Percentiles rank a stretch among this genome's conserved stretches.
Evolutionary conservation across 2,113 vertebrate species (phyloP).

Genomic region (Puffinus mauretanicus): DNA sequence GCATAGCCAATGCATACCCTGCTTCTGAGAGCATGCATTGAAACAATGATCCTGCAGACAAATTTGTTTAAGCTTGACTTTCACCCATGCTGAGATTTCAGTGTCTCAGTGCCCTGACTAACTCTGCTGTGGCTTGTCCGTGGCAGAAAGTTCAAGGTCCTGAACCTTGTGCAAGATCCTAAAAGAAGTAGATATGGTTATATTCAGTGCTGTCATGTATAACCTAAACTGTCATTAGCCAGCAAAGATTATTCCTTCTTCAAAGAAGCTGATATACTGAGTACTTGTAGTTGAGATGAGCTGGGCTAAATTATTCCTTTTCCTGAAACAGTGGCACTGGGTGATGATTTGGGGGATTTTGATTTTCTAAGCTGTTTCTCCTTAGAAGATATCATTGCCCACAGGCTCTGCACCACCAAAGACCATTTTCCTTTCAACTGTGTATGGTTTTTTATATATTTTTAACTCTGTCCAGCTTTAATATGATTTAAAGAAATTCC

Average conservation of each 20-base stretch:
- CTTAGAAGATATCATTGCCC: neutral
- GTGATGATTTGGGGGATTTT: neutral
- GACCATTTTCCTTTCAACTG: neutral
- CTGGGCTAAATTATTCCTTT: neutral
- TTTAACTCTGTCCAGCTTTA: neutral
- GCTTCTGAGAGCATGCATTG: neutral
- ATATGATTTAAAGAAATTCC: neutral
- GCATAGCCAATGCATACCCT: neutral
- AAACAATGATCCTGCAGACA: neutral
- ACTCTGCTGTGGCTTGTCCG: neutral
- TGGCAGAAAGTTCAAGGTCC: neutral
- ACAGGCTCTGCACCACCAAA: rapidly evolving
- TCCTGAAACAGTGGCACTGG: neutral
- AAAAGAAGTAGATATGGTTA: neutral
- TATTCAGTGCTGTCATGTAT: neutral
- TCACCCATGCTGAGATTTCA: neutral
- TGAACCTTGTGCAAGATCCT: neutral
- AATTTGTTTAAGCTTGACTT: neutral
- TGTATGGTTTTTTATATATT: neutral
- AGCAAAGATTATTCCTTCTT: neutral
- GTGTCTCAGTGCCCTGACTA: neutral
- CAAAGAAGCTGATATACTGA: neutral
- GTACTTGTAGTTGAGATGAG: neutral
- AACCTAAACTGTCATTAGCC: neutral
- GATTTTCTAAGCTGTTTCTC: neutral